Conservation (phyloP, 2,888 invertebrate genomes). For the Calameuta pallipes region DNA sequence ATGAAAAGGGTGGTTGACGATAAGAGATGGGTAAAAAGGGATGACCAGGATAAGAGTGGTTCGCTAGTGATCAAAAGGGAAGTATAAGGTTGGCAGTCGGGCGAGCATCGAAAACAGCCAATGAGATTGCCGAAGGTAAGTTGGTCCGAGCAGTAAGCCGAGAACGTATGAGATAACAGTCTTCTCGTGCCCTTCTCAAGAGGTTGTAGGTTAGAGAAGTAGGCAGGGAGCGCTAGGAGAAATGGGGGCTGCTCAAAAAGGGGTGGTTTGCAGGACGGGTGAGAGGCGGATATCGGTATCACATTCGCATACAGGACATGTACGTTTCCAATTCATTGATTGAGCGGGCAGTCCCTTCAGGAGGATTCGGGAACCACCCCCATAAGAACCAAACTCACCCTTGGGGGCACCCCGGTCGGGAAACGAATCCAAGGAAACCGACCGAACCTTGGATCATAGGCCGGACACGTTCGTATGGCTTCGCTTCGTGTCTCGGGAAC, state of each 20-base stretch:
- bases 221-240: too few species aligned
- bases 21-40: too few species aligned
- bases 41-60: too few species aligned
- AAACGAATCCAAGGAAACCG: slow-evolving; percentile 14
- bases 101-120: too few species aligned
- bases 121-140: slow-evolving; percentile 1
- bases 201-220: slow-evolving; percentile 2
- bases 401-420: neutral
- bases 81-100: too few species aligned
- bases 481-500: slow-evolving; percentile 14
- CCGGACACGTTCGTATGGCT: slow-evolving; percentile 20
- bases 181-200: slow-evolving; percentile 7
- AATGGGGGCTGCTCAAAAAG: neutral
- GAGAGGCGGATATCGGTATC: slow-evolving; percentile 13
- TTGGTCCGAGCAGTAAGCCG: slow-evolving; percentile 20
- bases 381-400: too few species aligned
- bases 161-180: slow-evolving; percentile 21
- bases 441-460: slow-evolving; percentile 20
- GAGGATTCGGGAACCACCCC: neutral
- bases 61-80: too few species aligned
- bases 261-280: slow-evolving; percentile 2
- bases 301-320: slow-evolving; percentile 24
- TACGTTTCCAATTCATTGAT: slow-evolving; percentile 26
- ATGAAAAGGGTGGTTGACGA: too few species aligned
- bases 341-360: slow-evolving; percentile 15